Evolutionary conservation across 2,888 invertebrate species (phyloP), one percentile per base, ranked within the genome.

Genomic region (Drosophila siamana): DNA sequence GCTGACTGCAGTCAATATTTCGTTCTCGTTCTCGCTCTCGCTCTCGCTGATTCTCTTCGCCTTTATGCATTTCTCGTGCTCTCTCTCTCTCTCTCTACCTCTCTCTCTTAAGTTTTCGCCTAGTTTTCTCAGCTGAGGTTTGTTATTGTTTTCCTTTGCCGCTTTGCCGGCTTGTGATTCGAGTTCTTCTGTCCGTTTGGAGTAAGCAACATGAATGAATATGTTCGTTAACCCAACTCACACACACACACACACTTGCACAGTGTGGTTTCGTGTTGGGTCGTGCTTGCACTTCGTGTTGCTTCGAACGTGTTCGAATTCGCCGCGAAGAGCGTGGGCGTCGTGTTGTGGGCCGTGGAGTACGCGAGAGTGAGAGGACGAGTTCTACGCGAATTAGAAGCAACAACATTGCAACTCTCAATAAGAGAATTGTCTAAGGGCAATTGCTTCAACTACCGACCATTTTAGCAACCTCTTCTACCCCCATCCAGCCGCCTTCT

Each of bases 61-160:
- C 33, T 50, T 30, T 36, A 15, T 19, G 36, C 22, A 19, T 30
- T 15, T 8, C 40, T 28, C 22, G 13, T 13, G 13, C 56, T 46
- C 43, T 41, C 22, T 47, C 40, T 41, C 38, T 26, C 48, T 70
- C 48, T n/a, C n/a, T n/a, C n/a, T n/a, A n/a, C n/a, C n/a, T n/a
- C 38, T 54, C 52, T 60, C 73, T 74, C 75, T 74, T 73, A 80
- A 71, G 80, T 65, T 71, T 66, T 68, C 50, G 65, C 62, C 77
- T 63, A 63, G 61, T 74, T 81, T 85, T 62, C 88, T 70, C 82
- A 86, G 86, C 88, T 88, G 88, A 74, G 83, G 77, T 88, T 84
- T 84, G 88, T 84, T 84, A 88, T 84, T 84, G 83, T 84, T 84
- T 86, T 88, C 78, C 71, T 86, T 86, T 68, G 67, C 67, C 69